phyloP scores from a whole-genome alignment of 2,797 vertebrate genomes.

The Taeniopygia guttata region DNA sequence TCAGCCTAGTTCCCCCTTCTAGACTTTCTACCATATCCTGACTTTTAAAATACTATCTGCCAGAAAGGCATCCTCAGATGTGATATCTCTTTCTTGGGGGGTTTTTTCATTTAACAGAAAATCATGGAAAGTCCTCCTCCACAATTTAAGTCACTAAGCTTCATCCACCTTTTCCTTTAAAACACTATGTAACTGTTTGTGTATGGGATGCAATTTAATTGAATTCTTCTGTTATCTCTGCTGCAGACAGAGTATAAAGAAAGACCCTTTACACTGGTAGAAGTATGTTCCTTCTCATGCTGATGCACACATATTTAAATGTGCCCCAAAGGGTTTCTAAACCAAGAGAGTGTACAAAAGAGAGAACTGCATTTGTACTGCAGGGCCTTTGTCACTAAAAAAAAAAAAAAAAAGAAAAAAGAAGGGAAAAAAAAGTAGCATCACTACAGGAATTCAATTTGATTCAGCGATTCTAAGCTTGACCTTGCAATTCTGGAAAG shows the following conservation, averaged over 20 bases:
- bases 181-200: not conserved
- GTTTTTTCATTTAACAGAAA: not conserved
- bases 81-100: not conserved
- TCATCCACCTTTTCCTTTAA: not conserved
- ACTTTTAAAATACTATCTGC: not conserved
- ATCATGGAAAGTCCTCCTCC: not conserved
- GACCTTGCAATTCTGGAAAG: not conserved
- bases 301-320: accelerated
- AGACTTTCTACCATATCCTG: not conserved
- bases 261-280: not conserved
- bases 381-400: not conserved
- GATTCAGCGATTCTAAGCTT: not conserved
- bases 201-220: not conserved
- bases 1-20: not conserved
- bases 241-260: not conserved
- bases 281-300: not conserved
- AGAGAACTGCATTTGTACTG: not conserved
- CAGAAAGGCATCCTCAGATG: not conserved
- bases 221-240: not conserved
- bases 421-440: not conserved
- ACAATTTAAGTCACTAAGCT: not conserved
- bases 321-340: not conserved
- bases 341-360: not conserved
- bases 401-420: too few species aligned
- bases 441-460: not conserved